Evolutionary conservation across 2,888 invertebrate species (phyloP), one percentile per base, ranked within the genome.

Genomic region (Malthinus seriepunctatus): DNA sequence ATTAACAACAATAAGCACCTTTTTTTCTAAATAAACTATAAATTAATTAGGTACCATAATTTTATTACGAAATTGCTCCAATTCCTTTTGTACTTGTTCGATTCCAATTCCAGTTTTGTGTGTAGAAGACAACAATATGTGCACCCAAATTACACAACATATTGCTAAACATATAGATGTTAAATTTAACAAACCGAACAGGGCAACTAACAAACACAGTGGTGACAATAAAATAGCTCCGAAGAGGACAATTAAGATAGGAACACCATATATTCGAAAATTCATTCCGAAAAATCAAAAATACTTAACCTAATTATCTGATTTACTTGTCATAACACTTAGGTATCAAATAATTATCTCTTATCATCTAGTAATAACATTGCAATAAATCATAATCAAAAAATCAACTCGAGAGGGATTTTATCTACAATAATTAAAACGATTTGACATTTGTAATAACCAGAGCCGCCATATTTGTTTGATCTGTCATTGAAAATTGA

Each of bases 81-180:
- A 73, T 70, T 86, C 85, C 68, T 85, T 86, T 66, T 86, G 82
- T 15, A 84, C 81, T 69, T 83, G 84, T 67, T 86, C 83, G 58
- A 85, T 75, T 60, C 84, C 84, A 37, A 83, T 73, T 38, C 84
- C 83, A 38, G 85, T 86, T 75, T 86, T 85, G 73, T 88, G 85
- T 45, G 84, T 84, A 11, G 87, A 84, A 14, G 88, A 88, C 34
- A 88, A 76, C 59, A 84, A 81, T 51, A 87, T 79, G 73, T 88
- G 87, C 61, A 87, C 83, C 82, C 86, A 84, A 69, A 88, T 76
- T 46, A 82, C 80, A 48, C 79, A 73, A 35, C 78, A 69, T 32
- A 80, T 75, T 42, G 82, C 81, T 33, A 81, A 67, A 46, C 72
- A 38, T 15, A 73, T 57, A 23, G 71, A 65, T 10, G 66, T 62